Evolutionary conservation across 2,113 vertebrate species (phyloP), one percentile per base, ranked within the genome.

Genomic region (Tetraodon nigroviridis): DNA sequence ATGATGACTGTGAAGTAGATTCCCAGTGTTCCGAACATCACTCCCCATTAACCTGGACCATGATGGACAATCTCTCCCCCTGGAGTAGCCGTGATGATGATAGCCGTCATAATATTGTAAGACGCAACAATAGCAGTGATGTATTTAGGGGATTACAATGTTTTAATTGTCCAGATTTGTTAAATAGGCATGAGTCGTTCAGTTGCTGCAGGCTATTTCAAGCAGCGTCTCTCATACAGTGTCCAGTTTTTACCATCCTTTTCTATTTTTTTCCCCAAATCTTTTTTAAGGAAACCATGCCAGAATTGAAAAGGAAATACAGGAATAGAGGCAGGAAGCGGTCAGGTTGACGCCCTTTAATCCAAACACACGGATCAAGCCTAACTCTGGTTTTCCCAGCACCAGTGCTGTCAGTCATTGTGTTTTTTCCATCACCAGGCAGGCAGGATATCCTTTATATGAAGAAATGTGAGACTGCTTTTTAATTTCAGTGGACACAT

Each of bases 271-370:
- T 22, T 49, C 7, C n/a, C n/a, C n/a, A 50, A 61, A 51, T 52
- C 59, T 64, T 16, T 60, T 19, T 52, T 47, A 1, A 29, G 72
- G 70, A 77, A 75, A 61, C 44, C 0, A 13, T 22, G 51, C 15
- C 64, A 24, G 11, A 27, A 17, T 63, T 74, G 47, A 18, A 64
- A 50, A 74, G 87, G 83, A 87, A 86, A 57, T 48, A 56, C 61
- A 57, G 64, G 79, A 84, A 84, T 75, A 84, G 70, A 78, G 76
- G 58, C 71, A 71, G 86, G 57, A 86, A 77, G 57, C 58, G 2
- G 42, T 3, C 58, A 6, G 67, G 83, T 61, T 53, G 67, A 84
- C 87, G 59, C 85, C 83, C 85, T 86, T 27, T 40, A 76, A 80
- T 72, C 47, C 55, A 53, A 80, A 78, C 73, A 74, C 73, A 59